Conservation (phyloP, 1,140 invertebrate genomes). For the Diuraphis noxia region DNA sequence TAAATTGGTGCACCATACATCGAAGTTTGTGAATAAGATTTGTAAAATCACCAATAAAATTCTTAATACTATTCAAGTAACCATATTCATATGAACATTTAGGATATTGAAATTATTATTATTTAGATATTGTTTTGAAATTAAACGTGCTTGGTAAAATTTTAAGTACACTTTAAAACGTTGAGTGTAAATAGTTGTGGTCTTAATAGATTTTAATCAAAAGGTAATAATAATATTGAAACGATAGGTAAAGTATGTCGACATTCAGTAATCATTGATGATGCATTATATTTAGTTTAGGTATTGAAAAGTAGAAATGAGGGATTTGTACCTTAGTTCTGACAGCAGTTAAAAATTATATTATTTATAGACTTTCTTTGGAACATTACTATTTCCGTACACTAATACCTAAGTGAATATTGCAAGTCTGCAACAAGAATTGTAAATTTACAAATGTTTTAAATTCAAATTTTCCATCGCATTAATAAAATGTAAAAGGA, state of each 20-base stretch:
- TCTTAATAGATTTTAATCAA: background rate
- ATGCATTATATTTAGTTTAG: background rate
- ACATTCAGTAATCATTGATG: background rate
- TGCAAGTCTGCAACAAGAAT: background rate
- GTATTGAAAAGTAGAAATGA: background rate
- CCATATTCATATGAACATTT: background rate
- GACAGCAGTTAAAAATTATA: background rate
- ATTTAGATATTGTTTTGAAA: background rate
- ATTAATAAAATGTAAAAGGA: background rate
- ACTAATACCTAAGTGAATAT: background rate
- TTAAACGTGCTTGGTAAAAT: background rate
- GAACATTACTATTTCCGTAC: background rate
- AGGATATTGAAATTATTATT: background rate
- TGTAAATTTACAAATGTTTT: background rate
- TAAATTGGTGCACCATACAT: background rate
- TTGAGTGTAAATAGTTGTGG: background rate
- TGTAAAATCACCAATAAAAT: background rate
- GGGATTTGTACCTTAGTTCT: background rate
- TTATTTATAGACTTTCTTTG: background rate
- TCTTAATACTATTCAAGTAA: background rate
- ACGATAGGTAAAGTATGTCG: background rate
- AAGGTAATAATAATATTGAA: background rate
- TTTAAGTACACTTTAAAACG: background rate
- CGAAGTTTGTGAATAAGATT: too few species aligned
- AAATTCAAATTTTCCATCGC: background rate